phyloP scores from a whole-genome alignment of 2,888 invertebrate species.

The Marronus borbonicus region DNA sequence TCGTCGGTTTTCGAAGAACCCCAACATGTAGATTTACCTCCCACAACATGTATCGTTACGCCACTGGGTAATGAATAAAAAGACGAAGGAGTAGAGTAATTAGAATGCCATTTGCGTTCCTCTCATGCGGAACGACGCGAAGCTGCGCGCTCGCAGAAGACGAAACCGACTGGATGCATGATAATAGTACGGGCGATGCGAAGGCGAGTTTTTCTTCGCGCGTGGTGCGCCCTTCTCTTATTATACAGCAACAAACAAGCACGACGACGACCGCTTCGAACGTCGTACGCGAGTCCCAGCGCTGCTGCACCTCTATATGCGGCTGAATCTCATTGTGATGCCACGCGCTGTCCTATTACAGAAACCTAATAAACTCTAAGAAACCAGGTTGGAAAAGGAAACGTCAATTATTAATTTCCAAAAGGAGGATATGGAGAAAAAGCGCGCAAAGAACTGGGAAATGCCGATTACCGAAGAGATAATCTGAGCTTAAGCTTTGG shows the following conservation, averaged over 20 bases:
- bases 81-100: conserved; percentile 34
- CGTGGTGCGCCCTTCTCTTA: conserved; percentile 12
- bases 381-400: conserved; percentile 14
- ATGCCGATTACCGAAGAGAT: conserved; percentile 3
- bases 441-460: not conserved
- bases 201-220: conserved; percentile 35
- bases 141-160: conserved; percentile 25
- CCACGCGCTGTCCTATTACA: conserved; percentile 31
- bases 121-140: conserved; percentile 51
- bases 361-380: conserved; percentile 13
- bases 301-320: conserved; percentile 15
- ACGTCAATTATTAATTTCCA: conserved; percentile 20
- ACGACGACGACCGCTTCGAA: conserved; percentile 5
- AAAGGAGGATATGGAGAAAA: conserved; percentile 10
- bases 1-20: no score
- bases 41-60: no score
- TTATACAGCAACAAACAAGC: conserved; percentile 23
- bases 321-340: conserved; percentile 31
- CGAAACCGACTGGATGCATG: conserved; percentile 27
- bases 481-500: not conserved
- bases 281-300: conserved; percentile 1
- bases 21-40: no score
- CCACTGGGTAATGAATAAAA: not conserved
- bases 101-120: conserved; percentile 50
- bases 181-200: not conserved